Evolutionary conservation across 2,888 invertebrate genomes (phyloP), one percentile per base, ranked within the genome.

Genomic region (Matsumyia berberina): DNA sequence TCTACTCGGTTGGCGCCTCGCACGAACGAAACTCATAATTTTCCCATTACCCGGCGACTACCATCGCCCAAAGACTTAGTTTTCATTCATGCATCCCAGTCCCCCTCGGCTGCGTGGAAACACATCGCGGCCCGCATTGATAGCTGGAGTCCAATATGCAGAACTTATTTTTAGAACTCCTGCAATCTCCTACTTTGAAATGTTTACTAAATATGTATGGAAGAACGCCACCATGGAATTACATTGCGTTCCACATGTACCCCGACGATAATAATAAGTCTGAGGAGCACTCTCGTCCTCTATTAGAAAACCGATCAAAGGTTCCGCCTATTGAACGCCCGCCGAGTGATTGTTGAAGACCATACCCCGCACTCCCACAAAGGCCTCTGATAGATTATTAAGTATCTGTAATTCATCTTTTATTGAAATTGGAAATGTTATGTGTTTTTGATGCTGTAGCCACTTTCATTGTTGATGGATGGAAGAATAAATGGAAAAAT

Each of bases 81-180:
- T 49, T 17, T 19, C 60, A 74, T 74, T 74, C 80, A 60, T 73
- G 67, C 73, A 46, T 51, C 51, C 31, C 37, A 62, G 11, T 37
- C 24, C 42, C n/a, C 12, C 53, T 19, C n/a, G n/a, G 39, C 60
- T n/a, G 15, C 17, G 11, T 11, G 8, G 9, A 58, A 5, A 51
- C 39, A 37, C 39, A 39, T 66, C 51, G 4, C 1, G 53, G 8
- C 39, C 39, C 39, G 62, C 62, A 79, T 69, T 85, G 85, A 85
- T 85, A 85, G 70, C 44, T 55, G 53, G 12, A 66, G 82, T 64
- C 73, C 73, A 78, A 58, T 72, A 72, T 51, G 53, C 51, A 33
- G 72, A 70, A 4, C 64, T 51, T 85, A 85, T 85, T 80, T 80
- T 70, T 85, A 80, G 85, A 80, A 53, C 69, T 42, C 55, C 46